Evolutionary conservation across 2,888 invertebrate species (phyloP).

Genomic region (Brachypalpus laphriformis): DNA sequence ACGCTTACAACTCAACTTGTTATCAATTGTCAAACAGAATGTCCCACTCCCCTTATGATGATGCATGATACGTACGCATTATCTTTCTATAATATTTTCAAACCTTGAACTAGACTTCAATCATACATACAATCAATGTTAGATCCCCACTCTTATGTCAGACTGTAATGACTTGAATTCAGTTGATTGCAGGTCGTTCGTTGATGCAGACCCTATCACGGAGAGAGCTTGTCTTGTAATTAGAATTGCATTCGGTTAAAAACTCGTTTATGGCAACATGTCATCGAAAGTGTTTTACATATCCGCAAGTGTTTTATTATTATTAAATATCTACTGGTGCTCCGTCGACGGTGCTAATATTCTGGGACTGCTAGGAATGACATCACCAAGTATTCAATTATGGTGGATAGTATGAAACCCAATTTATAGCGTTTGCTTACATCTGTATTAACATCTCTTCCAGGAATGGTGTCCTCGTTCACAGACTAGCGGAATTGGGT

Average conservation of each 20-base stretch:
- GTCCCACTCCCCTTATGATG: neutral
- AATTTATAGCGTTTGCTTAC: neutral
- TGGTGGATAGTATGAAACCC: conserved; percentile 61
- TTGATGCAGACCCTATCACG: neutral
- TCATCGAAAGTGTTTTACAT: neutral
- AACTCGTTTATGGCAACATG: neutral
- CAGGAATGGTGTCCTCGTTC: conserved; percentile 75
- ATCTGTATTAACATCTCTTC: neutral
- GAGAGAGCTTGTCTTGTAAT: neutral
- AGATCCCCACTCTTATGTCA: neutral
- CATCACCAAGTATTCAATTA: conserved; percentile 76
- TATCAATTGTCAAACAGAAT: neutral
- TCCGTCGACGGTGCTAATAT: conserved; percentile 73
- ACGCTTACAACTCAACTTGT: neutral
- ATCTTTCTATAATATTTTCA: neutral
- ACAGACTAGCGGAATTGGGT: conserved; percentile 74
- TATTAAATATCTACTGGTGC: neutral
- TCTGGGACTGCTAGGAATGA: conserved; percentile 75
- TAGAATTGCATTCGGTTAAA: neutral
- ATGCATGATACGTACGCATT: too few relatives aligned
- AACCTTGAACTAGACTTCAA: neutral
- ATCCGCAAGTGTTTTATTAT: neutral
- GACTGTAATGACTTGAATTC: neutral
- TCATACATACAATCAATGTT: neutral
- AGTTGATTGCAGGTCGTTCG: neutral